These are phyloP conservation scores for Schlechtendalia chinensis DNA, from an alignment of 1,140 invertebrate genomes.

Conservation along the genomic window DNA sequence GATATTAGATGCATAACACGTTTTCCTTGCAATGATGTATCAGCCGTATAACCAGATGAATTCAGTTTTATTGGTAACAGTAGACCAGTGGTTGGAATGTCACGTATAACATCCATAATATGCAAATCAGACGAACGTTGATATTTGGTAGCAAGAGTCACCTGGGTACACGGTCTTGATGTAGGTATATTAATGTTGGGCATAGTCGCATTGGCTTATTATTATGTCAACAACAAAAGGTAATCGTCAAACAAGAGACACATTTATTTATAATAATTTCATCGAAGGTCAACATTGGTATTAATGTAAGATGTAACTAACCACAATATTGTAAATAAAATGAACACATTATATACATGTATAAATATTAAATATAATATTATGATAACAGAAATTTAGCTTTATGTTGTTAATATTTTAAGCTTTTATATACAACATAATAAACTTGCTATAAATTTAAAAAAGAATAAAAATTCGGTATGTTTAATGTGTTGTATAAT, in stretches of 20 bases:
- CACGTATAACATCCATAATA: neutral
- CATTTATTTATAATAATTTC: conserved; percentile 4
- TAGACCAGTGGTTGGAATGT: no score
- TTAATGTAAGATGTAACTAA: conserved; percentile 1
- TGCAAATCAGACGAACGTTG: conserved; percentile 4
- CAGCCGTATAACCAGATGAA: neutral
- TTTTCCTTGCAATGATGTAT: neutral
- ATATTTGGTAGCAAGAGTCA: neutral
- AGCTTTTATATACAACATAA: neutral
- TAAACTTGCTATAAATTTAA: conserved; percentile 4
- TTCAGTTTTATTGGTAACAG: neutral
- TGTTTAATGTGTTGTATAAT: neutral
- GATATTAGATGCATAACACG: neutral
- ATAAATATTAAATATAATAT: neutral
- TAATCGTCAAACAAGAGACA: conserved; percentile 1
- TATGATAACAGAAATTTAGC: neutral
- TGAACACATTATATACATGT: neutral
- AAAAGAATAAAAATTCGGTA: conserved; percentile 11
- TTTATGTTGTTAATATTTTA: neutral
- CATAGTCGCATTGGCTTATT: neutral
- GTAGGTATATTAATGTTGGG: conserved; percentile 2
- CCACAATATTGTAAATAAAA: neutral
- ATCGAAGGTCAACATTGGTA: neutral
- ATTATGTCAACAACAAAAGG: conserved; percentile 25
- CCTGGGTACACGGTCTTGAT: neutral